These are phyloP conservation scores for Drosophila mauritiana DNA, from an alignment of 1,140 invertebrate genomes.

Conservation along the genomic window DNA sequence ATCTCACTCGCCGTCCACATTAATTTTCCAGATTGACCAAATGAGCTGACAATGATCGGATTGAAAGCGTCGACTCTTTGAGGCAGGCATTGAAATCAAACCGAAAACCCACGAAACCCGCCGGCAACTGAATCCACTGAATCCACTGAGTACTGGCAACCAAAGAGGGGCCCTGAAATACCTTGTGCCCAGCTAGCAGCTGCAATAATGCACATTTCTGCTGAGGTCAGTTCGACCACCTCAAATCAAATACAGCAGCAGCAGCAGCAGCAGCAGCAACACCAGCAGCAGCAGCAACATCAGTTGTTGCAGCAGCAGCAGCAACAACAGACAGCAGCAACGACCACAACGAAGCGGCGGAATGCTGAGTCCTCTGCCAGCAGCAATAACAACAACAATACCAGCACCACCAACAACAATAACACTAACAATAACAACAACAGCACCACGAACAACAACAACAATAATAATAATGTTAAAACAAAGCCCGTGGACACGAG, in stretches of 20 bases:
- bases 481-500: slow-evolving; percentile 82
- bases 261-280: slow-evolving; percentile 66
- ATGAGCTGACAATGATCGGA: slow-evolving; percentile 55
- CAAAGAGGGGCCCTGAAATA: slow-evolving; percentile 36
- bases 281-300: slow-evolving; percentile 39
- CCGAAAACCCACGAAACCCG: slow-evolving; percentile 41
- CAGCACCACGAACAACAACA: slow-evolving; percentile 59
- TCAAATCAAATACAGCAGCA: slow-evolving; percentile 73
- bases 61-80: slow-evolving; percentile 55
- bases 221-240: slow-evolving; percentile 89
- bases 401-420: slow-evolving; percentile 34
- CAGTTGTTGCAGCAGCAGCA: slow-evolving; percentile 34
- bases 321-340: slow-evolving; percentile 47
- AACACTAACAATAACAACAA: slow-evolving; percentile 64
- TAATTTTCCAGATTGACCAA: slow-evolving; percentile 54
- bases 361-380: slow-evolving; percentile 53
- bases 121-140: slow-evolving; percentile 28
- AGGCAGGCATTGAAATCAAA: slow-evolving; percentile 49
- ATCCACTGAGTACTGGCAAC: slow-evolving; percentile 23
- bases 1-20: slow-evolving; percentile 41
- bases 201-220: slow-evolving; percentile 88
- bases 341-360: slow-evolving; percentile 72
- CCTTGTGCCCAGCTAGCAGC: slow-evolving; percentile 39
- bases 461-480: slow-evolving; percentile 57
- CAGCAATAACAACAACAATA: slow-evolving; percentile 43